phyloP scores from a whole-genome alignment of 92 coral and sea anemone genomes.

The Epizoanthus stellaris region DNA sequence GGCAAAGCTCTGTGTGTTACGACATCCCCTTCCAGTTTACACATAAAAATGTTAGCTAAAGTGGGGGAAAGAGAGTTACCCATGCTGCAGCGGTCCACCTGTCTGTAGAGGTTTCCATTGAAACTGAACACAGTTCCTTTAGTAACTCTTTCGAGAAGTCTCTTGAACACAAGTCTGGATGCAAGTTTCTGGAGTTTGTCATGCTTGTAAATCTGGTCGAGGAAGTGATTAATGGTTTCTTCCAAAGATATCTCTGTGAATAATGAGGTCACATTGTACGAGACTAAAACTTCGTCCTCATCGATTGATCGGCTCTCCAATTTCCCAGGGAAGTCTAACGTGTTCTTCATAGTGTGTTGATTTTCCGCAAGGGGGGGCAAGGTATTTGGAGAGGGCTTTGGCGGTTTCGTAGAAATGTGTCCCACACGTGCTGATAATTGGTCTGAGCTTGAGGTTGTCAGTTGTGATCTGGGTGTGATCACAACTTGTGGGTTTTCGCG shows the following conservation, averaged over 20 bases:
- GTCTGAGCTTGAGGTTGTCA: background rate
- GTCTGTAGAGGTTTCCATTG: no score
- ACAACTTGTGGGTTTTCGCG: background rate
- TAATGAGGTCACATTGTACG: conserved; percentile 2
- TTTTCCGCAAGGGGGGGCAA: no score
- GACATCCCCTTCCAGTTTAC: no score
- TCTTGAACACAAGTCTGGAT: no score
- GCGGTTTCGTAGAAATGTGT: conserved; percentile 32
- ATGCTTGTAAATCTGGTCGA: background rate
- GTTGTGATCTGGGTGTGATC: background rate
- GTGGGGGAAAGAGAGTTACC: no score
- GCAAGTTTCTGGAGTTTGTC: no score
- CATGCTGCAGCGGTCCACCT: no score
- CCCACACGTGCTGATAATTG: conserved; percentile 4
- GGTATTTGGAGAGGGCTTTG: background rate
- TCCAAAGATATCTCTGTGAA: conserved; percentile 5
- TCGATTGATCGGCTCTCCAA: background rate
- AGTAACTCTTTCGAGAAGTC: no score
- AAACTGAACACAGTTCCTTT: no score
- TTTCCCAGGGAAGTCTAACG: background rate
- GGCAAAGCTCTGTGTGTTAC: no score
- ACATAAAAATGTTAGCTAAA: no score
- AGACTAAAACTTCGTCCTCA: conserved; percentile 11
- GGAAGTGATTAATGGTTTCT: conserved; percentile 1
- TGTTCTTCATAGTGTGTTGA: no score